Conservation (phyloP, 2,888 invertebrate genomes). For the Argyresthia albistria region DNA sequence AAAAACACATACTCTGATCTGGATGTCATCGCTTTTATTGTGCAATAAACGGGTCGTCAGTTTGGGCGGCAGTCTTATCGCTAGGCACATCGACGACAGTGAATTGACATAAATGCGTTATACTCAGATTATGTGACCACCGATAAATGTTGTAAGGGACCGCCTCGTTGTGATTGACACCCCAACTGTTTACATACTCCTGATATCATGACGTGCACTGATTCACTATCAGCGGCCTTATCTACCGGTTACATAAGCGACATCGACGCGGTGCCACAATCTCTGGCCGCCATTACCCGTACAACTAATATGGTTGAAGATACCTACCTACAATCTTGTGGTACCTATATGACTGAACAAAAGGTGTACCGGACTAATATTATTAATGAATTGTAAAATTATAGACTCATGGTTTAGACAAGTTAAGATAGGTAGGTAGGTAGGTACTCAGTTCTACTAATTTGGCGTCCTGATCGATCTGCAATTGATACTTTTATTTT, state of each 20-base stretch:
- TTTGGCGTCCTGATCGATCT: too few relatives aligned
- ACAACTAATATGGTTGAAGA: conserved; percentile 3
- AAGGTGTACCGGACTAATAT: too few relatives aligned
- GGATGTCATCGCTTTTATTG: not conserved
- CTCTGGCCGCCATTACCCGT: conserved; percentile 15
- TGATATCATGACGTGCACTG: conserved; percentile 46
- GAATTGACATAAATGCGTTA: conserved; percentile 70
- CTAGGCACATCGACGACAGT: conserved; percentile 41
- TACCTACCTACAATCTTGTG: too few relatives aligned
- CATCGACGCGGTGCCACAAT: conserved; percentile 32
- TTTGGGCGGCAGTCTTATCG: conserved; percentile 64
- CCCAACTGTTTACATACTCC: conserved; percentile 49
- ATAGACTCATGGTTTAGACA: too few relatives aligned
- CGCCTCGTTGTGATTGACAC: conserved; percentile 66
- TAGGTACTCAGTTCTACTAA: too few relatives aligned
- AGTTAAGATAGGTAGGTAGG: too few relatives aligned
- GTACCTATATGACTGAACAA: too few relatives aligned
- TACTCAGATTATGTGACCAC: conserved; percentile 66
- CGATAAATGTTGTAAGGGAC: conserved; percentile 67
- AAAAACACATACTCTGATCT: too few relatives aligned
- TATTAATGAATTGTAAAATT: too few relatives aligned
- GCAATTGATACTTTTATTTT: too few relatives aligned
- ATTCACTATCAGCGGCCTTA: conserved; percentile 49
- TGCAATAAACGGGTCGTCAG: conserved; percentile 38
- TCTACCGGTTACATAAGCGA: conserved; percentile 46